Base-by-base conservation (phyloP, 1,140 invertebrate species). In the Himalopsyche phryganea region DNA sequence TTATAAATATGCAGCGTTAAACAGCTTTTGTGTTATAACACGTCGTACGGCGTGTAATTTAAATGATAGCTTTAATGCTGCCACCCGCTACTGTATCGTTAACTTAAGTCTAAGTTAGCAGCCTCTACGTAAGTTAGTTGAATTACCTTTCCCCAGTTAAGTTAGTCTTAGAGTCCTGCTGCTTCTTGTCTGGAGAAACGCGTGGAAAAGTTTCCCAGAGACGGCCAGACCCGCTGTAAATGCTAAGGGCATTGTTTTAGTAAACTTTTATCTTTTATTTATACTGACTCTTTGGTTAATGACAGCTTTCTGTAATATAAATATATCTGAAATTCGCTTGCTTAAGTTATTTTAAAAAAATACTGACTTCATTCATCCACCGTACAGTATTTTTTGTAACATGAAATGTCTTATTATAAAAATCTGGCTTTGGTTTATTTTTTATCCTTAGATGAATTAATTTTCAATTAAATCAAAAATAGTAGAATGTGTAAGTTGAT, bases 41-140 rank as follows among this genome's bases (percentile, higher is more conserved):
- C 41, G 42, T 32, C 14, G 33, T 40, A 51, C 19, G 42, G 13
- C 52, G 41, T 54, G 52, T 54, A 54, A 54, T 54, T 54, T 54
- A 54, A 54, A 54, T 46, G 52, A 54, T 54, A 36, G 41, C 41
- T 33, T 19, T 46, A 54, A 54, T 50, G 36, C 32, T 28, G 19
- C 55, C 13, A n/a, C 35, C 28, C 17, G 28, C 14, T 28, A n/a
- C 15, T 18, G 20, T 55, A 46, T 23, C 20, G 14, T 14, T 28
- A 36, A 50, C 50, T 44, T 38, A 42, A 23, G 47, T 14, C 18
- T 35, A 42, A 50, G 40, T 45, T 58, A 28, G 33, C 23, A 35
- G 48, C 36, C 9, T 10, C 41, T 11, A 10, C 14, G 33, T 11
- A 57, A 57, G 20, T 49, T 49, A 32, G 38, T 36, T 35, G 47